phyloP scores from a whole-genome alignment of 2,797 vertebrate genomes.

The Manis pentadactyla region DNA sequence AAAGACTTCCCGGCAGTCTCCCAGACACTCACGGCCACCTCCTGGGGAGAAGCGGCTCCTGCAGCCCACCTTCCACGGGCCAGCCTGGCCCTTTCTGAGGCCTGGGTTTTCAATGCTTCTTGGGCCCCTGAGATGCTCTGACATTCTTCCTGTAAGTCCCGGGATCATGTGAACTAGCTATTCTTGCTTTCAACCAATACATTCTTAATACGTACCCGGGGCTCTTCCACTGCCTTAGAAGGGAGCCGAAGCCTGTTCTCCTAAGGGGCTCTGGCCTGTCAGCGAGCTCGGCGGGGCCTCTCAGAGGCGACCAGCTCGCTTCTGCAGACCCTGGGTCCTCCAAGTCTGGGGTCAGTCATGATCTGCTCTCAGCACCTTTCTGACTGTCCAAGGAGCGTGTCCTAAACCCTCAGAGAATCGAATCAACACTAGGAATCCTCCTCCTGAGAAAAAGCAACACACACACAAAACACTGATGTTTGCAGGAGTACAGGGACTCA shows the following conservation, averaged over 20 bases:
- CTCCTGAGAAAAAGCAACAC: background rate
- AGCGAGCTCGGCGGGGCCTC: background rate
- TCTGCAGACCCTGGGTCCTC: background rate
- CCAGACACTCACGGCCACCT: background rate
- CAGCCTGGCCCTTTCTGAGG: background rate
- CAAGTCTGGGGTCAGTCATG: background rate
- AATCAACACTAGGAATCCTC: background rate
- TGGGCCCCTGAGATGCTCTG: background rate
- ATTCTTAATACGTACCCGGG: background rate
- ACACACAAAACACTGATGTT: background rate
- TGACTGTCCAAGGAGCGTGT: background rate
- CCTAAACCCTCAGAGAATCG: background rate
- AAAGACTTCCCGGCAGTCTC: background rate
- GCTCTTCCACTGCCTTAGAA: background rate
- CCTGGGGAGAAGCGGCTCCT: background rate
- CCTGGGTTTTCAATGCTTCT: background rate
- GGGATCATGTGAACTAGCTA: background rate
- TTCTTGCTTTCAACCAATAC: background rate
- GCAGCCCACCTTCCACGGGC: background rate
- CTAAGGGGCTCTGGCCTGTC: background rate
- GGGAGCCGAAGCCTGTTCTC: background rate
- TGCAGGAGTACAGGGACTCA: background rate
- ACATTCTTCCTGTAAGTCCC: background rate
- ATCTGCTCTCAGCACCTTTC: background rate
- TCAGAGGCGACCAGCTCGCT: background rate